These are phyloP conservation scores for Porites cylindrica DNA, from an alignment of 92 coral and sea anemone species.

Conservation along the genomic window DNA sequence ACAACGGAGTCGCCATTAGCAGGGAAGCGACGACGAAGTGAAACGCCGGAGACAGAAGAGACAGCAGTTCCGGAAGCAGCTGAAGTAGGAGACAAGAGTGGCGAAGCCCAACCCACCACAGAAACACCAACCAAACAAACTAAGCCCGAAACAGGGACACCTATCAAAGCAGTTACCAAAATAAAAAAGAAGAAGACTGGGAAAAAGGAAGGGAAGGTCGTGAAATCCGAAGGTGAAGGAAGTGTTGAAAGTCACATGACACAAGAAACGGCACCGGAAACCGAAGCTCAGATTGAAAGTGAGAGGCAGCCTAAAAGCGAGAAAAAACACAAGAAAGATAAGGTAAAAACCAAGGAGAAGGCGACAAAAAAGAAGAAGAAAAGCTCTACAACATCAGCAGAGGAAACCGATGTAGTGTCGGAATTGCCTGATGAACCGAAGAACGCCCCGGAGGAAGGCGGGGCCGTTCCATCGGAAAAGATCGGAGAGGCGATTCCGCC, in stretches of 20 bases:
- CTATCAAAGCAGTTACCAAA: constrained; percentile 68
- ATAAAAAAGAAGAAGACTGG: constrained; percentile 80
- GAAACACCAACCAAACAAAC: constrained; percentile 50
- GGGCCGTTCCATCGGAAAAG: constrained; percentile 32
- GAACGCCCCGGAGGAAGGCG: constrained; percentile 30
- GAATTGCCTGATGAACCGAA: constrained; percentile 35
- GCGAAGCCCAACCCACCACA: constrained; percentile 48
- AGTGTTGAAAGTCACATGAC: constrained; percentile 37
- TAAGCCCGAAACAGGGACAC: constrained; percentile 25
- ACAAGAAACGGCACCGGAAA: constrained; percentile 25
- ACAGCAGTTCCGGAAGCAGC: constrained; percentile 24
- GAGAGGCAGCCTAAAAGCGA: constrained; percentile 69
- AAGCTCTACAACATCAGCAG: constrained; percentile 29
- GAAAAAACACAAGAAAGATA: constrained; percentile 87
- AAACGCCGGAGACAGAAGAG: constrained; percentile 63
- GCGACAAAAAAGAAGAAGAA: constrained; percentile 83
- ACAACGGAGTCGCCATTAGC: constrained; percentile 79
- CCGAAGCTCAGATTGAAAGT: constrained; percentile 41
- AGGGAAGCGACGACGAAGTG: constrained; percentile 76
- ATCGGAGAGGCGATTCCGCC: constrained; percentile 27
- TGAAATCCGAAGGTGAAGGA: constrained; percentile 43
- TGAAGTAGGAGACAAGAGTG: constrained; percentile 59
- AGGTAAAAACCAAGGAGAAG: constrained; percentile 83
- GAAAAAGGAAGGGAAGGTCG: constrained; percentile 71
- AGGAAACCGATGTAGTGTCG: constrained; percentile 4